Evolutionary conservation across 2,888 invertebrate genomes (phyloP).

Genomic region (Actias luna): DNA sequence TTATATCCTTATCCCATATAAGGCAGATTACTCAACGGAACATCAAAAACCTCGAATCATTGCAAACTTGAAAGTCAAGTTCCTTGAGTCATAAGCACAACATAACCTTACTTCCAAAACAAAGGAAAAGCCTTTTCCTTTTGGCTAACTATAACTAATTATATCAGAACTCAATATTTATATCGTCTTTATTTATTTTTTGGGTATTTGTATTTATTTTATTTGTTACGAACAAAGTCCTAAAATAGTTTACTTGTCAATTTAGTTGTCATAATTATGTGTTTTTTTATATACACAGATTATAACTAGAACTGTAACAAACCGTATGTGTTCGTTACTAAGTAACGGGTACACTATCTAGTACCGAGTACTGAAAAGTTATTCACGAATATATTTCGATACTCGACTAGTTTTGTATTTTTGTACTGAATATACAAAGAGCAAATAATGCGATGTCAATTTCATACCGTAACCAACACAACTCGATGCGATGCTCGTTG

Average conservation of each 20-base stretch:
- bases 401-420: too few relatives aligned
- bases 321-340: too few relatives aligned
- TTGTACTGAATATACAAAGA: too few relatives aligned
- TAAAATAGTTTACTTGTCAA: conserved; percentile 72
- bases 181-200: conserved; percentile 19
- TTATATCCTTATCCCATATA: conserved; percentile 59
- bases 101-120: conserved; percentile 61
- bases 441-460: too few relatives aligned
- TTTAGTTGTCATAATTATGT: conserved; percentile 51
- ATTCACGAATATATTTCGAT: too few relatives aligned
- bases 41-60: conserved; percentile 61
- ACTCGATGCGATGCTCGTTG: too few relatives aligned
- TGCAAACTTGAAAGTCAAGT: conserved; percentile 38
- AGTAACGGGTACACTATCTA: too few relatives aligned
- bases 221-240: conserved; percentile 32
- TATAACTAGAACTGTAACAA: too few relatives aligned
- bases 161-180: neutral
- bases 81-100: conserved; percentile 56
- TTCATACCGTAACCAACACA: too few relatives aligned
- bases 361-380: too few relatives aligned
- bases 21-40: conserved; percentile 51
- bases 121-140: conserved; percentile 31
- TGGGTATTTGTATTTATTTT: conserved; percentile 25
- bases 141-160: neutral
- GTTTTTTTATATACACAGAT: neutral